These are phyloP conservation scores for Tortrix viridana DNA, from an alignment of 2,888 invertebrate genomes.

Conservation along the genomic window DNA sequence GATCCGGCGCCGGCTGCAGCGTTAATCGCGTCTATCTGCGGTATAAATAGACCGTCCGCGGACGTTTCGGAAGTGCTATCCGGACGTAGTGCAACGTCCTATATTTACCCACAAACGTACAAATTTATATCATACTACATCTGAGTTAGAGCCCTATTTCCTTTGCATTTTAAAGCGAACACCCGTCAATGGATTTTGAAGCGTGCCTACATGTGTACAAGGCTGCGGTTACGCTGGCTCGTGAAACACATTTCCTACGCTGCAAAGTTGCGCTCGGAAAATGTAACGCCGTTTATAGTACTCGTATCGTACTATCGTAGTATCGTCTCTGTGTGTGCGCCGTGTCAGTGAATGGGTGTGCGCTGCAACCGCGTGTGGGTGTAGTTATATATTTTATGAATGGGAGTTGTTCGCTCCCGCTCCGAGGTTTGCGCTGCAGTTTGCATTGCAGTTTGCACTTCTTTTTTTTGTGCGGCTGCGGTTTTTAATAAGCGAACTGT, in stretches of 20 bases:
- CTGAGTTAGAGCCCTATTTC: conserved; percentile 49
- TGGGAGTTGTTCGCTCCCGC: conserved; percentile 61
- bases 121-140: conserved; percentile 46
- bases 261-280: conserved; percentile 69
- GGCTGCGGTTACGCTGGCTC: conserved; percentile 48
- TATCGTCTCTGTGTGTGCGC: conserved; percentile 57
- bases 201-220: conserved; percentile 41
- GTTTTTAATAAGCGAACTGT: conserved; percentile 20
- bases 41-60: conserved; percentile 75
- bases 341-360: conserved; percentile 51
- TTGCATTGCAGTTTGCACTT: conserved; percentile 23
- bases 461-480: conserved; percentile 24
- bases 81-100: conserved; percentile 47
- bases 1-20: conserved; percentile 55
- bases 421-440: conserved; percentile 50
- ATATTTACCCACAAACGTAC: conserved; percentile 38
- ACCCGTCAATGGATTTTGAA: conserved; percentile 41
- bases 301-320: conserved; percentile 77
- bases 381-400: conserved; percentile 66
- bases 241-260: conserved; percentile 53
- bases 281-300: conserved; percentile 79
- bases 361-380: conserved; percentile 48
- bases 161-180: conserved; percentile 36
- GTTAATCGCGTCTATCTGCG: conserved; percentile 66
- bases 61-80: conserved; percentile 62